Base-by-base conservation (phyloP, 2,113 vertebrate species). In the Lepidothrix coronata region DNA sequence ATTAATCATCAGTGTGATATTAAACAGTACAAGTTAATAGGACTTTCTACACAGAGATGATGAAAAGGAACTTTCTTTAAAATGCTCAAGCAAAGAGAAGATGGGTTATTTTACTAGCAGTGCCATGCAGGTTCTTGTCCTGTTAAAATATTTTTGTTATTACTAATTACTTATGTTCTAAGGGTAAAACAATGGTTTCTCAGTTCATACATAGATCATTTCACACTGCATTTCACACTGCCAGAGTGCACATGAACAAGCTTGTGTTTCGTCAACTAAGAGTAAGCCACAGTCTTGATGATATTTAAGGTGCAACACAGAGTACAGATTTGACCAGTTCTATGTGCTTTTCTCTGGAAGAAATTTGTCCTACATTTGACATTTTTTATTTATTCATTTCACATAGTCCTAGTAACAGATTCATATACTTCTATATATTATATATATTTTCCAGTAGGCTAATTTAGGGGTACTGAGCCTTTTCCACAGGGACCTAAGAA, bases 91-190 rank as follows among this genome's bases (percentile, higher is more conserved):
- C 14, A 71, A 88, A 70, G 49, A 62, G 28, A 74, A 75, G 46
- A 74, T 44, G 12, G 8, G 21, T 78, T 88, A 43, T 77, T 91
- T 84, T 89, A 52, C n/a, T 51, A 83, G 66, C 11, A 66, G 15
- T 67, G 23, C 74, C 67, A 51, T 92, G 67, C 41, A 92, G 13
- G 9, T 66, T 91, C 75, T 85, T 95, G 54, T 85, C 58, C 58
- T 80, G 66, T 76, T 61, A 91, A 88, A 90, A 58, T 77, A 77
- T 85, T 93, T 91, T 73, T 90, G 54, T 70, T 76, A 57, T 44
- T 85, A 48, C 35, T 90, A 90, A 86, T 90, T 91, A 52, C 19
- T 74, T 73, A 33, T 43, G n/a, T 84, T 94, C 61, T 73, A 76
- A 85, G 20, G 28, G 20, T 27, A 46, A 88, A 80, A 66, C 79